These are phyloP conservation scores for Drosophila seclusa DNA, from an alignment of 2,888 invertebrate species.

Conservation along the genomic window DNA sequence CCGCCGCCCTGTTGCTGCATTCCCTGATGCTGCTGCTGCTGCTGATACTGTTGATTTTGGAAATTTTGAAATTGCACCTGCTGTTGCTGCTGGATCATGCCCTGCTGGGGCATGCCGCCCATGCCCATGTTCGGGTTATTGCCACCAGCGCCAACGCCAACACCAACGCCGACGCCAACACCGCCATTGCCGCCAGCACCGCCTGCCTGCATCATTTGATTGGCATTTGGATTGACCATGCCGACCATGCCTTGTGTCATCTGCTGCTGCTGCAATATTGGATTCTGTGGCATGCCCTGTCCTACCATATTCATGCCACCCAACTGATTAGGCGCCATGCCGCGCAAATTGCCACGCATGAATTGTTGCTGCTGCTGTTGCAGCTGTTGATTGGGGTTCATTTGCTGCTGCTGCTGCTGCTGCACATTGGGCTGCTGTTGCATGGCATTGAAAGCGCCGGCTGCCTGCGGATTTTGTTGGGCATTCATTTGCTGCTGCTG, in stretches of 20 bases:
- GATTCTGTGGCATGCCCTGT: conserved; percentile 84
- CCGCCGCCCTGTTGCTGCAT: conserved; percentile 74
- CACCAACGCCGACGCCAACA: conserved; percentile 62
- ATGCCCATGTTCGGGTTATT: conserved; percentile 78
- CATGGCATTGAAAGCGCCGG: conserved; percentile 71
- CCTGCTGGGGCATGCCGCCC: conserved; percentile 83
- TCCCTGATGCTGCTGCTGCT: conserved; percentile 84
- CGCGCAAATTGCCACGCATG: conserved; percentile 83
- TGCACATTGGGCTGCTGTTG: conserved; percentile 80
- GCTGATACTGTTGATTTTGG: conserved; percentile 85
- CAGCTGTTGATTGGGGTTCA: conserved; percentile 72
- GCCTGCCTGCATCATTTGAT: conserved; percentile 81
- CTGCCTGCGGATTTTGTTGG: conserved; percentile 75
- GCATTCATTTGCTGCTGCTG: conserved; percentile 72
- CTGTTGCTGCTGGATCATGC: conserved; percentile 84
- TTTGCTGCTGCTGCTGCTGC: conserved; percentile 74
- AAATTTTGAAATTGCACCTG: conserved; percentile 88
- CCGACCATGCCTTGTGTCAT: conserved; percentile 80
- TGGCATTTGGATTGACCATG: conserved; percentile 76
- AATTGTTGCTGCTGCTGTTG: conserved; percentile 81
- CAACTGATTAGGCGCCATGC: conserved; percentile 85
- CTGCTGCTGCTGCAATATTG: conserved; percentile 81
- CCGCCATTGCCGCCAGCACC: conserved; percentile 72
- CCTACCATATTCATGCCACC: conserved; percentile 85
- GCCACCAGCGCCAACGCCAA: conserved; percentile 54